A percentile compares a stretch with the other conserved stretches of the same genome.
These are phyloP conservation scores for Meloidogyne floridensis DNA, from an alignment of 1,140 invertebrate genomes.

Conservation along the genomic window DNA sequence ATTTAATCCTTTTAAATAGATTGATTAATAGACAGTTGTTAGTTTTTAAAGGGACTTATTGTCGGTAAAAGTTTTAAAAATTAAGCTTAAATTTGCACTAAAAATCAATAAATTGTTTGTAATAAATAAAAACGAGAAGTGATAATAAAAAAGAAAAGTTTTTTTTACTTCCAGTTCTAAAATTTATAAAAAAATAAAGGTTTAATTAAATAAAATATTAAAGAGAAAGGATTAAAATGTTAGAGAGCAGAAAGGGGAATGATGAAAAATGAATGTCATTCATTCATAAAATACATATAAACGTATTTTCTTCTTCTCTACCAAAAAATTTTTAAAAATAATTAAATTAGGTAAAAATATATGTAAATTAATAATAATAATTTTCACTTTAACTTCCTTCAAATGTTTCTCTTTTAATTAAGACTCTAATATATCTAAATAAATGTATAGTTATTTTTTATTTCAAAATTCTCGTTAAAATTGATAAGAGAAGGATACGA, in stretches of 20 bases:
- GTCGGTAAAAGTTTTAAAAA: neutral
- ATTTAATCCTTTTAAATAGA: too few relatives aligned
- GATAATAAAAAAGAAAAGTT: neutral
- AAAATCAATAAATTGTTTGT: conserved; percentile 2
- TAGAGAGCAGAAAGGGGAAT: neutral
- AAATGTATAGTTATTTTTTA: neutral
- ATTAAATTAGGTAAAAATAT: too few relatives aligned
- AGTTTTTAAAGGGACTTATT: neutral
- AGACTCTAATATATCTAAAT: neutral
- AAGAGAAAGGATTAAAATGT: neutral
- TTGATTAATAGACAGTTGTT: neutral
- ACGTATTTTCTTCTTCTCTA: too few relatives aligned
- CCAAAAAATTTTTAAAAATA: too few relatives aligned
- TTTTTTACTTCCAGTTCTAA: neutral
- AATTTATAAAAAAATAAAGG: neutral
- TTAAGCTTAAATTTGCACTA: conserved; percentile 1
- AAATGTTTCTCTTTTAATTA: neutral
- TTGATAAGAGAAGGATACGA: neutral
- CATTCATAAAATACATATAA: too few relatives aligned
- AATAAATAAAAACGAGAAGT: neutral
- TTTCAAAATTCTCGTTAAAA: conserved; percentile 6
- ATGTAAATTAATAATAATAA: neutral
- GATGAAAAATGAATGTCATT: neutral
- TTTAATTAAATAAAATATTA: neutral
- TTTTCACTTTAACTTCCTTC: neutral